Evolutionary conservation across 2,888 invertebrate species (phyloP).

Genomic region (Chesias legatella): DNA sequence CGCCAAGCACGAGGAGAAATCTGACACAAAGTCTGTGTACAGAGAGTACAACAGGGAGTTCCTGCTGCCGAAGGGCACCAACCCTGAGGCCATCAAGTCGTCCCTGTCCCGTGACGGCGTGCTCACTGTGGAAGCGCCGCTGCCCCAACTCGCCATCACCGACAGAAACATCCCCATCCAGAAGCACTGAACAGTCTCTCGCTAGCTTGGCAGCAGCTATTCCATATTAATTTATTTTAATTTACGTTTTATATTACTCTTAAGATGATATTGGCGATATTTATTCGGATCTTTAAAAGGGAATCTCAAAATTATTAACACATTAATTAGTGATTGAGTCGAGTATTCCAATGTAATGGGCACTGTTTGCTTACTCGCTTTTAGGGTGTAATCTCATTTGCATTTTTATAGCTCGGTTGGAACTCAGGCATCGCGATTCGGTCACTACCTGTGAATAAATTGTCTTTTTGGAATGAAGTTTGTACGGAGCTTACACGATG

Average conservation of each 20-base stretch:
- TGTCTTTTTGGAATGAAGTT: slow-evolving; percentile 30
- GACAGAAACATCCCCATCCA: slow-evolving; percentile 92
- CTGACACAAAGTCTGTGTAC: slow-evolving; percentile 97
- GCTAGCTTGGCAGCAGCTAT: slow-evolving; percentile 64
- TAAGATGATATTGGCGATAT: slow-evolving; percentile 67
- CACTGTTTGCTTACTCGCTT: slow-evolving; percentile 60
- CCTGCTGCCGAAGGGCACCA: slow-evolving; percentile 96
- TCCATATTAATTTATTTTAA: slow-evolving; percentile 80
- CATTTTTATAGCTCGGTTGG: slow-evolving; percentile 55
- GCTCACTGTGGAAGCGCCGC: slow-evolving; percentile 96
- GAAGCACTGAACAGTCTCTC: slow-evolving; percentile 62
- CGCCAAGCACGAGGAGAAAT: slow-evolving; percentile 99
- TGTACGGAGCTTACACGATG: slow-evolving; percentile 57
- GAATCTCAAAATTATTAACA: slow-evolving; percentile 73
- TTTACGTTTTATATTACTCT: slow-evolving; percentile 67
- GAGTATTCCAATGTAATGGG: slow-evolving; percentile 47
- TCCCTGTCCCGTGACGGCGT: slow-evolving; percentile 98
- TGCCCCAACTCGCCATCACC: slow-evolving; percentile 91
- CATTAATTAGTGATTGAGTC: slow-evolving; percentile 44
- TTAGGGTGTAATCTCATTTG: slow-evolving; percentile 55
- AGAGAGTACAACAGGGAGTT: slow-evolving; percentile 99
- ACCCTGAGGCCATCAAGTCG: slow-evolving; percentile 97
- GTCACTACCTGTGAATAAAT: slow-evolving; percentile 27
- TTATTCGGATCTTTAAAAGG: slow-evolving; percentile 70
- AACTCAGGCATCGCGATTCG: slow-evolving; percentile 36